Evolutionary conservation across 92 coral and sea anemone species (phyloP), one percentile per base, ranked within the genome.

Genomic region (Porites lobata): DNA sequence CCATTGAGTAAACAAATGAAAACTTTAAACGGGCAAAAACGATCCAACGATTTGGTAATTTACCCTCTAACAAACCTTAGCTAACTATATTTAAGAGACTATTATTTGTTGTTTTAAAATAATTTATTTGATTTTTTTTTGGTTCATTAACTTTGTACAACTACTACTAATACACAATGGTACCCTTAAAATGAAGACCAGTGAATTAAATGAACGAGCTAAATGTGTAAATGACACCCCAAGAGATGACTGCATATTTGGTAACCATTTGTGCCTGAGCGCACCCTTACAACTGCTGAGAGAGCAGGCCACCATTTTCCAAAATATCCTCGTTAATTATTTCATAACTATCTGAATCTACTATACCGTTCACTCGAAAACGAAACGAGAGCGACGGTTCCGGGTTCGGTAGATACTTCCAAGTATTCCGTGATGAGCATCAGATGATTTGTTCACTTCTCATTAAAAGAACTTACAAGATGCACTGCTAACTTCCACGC

Each of bases 101-200:
- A 75, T 19, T 3, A 26, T 71, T 32, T 61, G 79, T 72, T 72
- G 87, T 90, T 88, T 90, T 90, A 86, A 90, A 86, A 86, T 90
- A 90, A 90, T 90, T 90, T 90, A 90, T 90, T 90, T 54, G 80
- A 85, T 86, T 80, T 90, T 86, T 86, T 54, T 82, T 79, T 17
- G 22, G 26, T 72, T 71, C 63, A 71, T 85, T 85, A 79, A 75
- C 90, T 79, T 86, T 90, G 89, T 79, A 72, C 93, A 90, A 50
- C 93, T 90, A 88, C 80, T 17, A 72, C 64, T 73, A 59, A 47
- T 62, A 13, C 70, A 61, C 43, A 38, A 58, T 20, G 62, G 43
- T 72, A 83, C 78, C 78, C 79, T 50, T 12, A 32, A 20, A 78
- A 59, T 59, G 9, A 58, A 43, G 70, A 12, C 8, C 32, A 78